Evolutionary conservation across 2,113 vertebrate genomes (phyloP).

Genomic region (Oncorhynchus nerka): DNA sequence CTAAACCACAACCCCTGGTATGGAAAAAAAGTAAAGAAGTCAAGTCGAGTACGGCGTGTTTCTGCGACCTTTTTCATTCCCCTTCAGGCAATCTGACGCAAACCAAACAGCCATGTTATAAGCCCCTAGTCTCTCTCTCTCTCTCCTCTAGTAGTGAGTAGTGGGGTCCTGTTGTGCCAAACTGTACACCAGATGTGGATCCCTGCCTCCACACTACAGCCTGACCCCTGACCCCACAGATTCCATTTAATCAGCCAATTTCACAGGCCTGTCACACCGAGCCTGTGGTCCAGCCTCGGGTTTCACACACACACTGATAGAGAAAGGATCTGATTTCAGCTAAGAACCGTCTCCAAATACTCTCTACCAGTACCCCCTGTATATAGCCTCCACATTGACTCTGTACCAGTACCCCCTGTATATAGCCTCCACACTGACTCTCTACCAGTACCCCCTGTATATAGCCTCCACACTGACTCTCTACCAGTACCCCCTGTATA

Average conservation of each 20-base stretch:
- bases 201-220: constrained; percentile 43
- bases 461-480: too few relatives aligned
- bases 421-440: too few relatives aligned
- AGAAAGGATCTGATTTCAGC: constrained; percentile 50
- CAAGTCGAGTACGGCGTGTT: too few relatives aligned
- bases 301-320: constrained; percentile 51
- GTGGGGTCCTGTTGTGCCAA: constrained; percentile 32
- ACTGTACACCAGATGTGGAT: constrained; percentile 65
- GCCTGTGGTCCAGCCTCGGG: constrained; percentile 21
- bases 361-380: too few relatives aligned
- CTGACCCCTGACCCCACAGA: constrained; percentile 61
- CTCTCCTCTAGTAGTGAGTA: constrained; percentile 31
- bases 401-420: too few relatives aligned
- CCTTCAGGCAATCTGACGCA: constrained; percentile 19
- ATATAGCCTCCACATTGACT: too few relatives aligned
- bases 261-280: constrained; percentile 55
- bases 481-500: too few relatives aligned
- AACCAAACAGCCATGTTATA: constrained; percentile 46
- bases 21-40: too few relatives aligned
- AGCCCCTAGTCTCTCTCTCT: too few relatives aligned
- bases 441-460: too few relatives aligned
- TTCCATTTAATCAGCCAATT: constrained; percentile 61
- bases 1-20: too few relatives aligned
- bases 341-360: constrained; percentile 14
- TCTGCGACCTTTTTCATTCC: not conserved